Base-by-base conservation (phyloP, 2,797 vertebrate genomes). In the Jordanella pulchra region DNA sequence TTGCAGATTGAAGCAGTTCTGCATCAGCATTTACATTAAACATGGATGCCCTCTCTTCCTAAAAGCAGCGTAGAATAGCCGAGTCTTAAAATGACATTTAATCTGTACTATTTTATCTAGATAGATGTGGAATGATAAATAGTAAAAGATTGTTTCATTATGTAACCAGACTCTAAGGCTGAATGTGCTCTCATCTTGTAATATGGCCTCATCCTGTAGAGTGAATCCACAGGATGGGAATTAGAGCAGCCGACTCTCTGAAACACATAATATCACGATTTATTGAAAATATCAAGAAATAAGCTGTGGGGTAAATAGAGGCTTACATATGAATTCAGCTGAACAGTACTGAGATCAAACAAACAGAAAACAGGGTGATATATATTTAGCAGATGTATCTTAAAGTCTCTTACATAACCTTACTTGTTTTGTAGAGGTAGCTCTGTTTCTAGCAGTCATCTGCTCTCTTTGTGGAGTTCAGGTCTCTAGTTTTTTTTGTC, bases 151-250 rank as follows among this genome's bases (percentile, higher is more conserved):
- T 10, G 54, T n/a, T 44, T 45, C 4, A 12, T 30, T n/a, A 42
- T 51, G 15, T 15, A 25, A 15, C 39, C 39, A 4, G 35, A 42
- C 35, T 42, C 53, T 44, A 11, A 12, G 32, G 23, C 32, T 12
- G 25, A 53, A 25, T 21, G 25, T 25, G 15, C 48, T 14, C 18
- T 42, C 32, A 58, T 44, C 25, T 45, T 0, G 53, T 53, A 45
- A 69, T 78, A 73, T 70, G 53, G 39, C 5, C 60, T 23, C 51
- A 30, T 68, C 50, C 50, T 32, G 50, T 56, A 69, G 13, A 72
- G 56, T 66, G 12, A 67, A 55, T 47, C 55, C 56, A 18, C 53
- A 9, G 23, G 48, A 54, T 65, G 30, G 42, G 13, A 71, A 74
- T 27, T 30, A 71, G 55, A n/a, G 32, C 68, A 13, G 21, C 23